These are phyloP conservation scores for Stichodactyla mertensii DNA, from an alignment of 64 coral and sea anemone species.

Conservation along the genomic window DNA sequence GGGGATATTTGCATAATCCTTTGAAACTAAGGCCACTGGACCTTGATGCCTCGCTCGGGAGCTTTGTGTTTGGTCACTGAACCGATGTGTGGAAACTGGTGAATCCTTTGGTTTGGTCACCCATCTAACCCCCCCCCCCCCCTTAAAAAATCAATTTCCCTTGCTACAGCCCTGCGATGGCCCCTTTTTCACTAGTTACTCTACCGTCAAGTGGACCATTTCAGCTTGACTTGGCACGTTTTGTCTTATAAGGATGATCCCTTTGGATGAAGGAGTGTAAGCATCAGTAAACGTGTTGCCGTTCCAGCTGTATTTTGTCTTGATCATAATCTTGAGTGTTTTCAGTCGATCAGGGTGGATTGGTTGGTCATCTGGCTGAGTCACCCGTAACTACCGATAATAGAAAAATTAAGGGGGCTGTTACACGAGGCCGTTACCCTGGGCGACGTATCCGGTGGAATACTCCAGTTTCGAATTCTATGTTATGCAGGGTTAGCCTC, in stretches of 20 bases:
- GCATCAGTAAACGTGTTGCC: slow-evolving; percentile 11
- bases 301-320: slow-evolving; percentile 17
- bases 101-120: too few relatives aligned
- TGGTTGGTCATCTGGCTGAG: slow-evolving; percentile 26
- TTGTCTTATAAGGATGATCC: slow-evolving; percentile 28
- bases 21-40: too few relatives aligned
- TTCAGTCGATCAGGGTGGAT: slow-evolving; percentile 16
- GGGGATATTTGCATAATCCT: too few relatives aligned
- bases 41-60: too few relatives aligned
- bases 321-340: slow-evolving; percentile 23
- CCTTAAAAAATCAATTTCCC: not conserved
- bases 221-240: not conserved
- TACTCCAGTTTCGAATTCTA: too few relatives aligned
- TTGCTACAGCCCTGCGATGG: not conserved
- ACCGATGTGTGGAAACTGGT: too few relatives aligned
- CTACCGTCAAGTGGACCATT: not conserved
- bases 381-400: slow-evolving; percentile 11
- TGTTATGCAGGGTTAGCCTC: too few relatives aligned
- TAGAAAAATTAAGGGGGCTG: too few relatives aligned
- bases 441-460: too few relatives aligned
- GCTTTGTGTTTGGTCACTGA: too few relatives aligned
- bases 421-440: too few relatives aligned
- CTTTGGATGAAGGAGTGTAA: slow-evolving; percentile 32
- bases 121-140: too few relatives aligned
- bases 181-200: not conserved